These are phyloP conservation scores for Carcina quercana DNA, from an alignment of 2,888 invertebrate genomes.

Conservation along the genomic window DNA sequence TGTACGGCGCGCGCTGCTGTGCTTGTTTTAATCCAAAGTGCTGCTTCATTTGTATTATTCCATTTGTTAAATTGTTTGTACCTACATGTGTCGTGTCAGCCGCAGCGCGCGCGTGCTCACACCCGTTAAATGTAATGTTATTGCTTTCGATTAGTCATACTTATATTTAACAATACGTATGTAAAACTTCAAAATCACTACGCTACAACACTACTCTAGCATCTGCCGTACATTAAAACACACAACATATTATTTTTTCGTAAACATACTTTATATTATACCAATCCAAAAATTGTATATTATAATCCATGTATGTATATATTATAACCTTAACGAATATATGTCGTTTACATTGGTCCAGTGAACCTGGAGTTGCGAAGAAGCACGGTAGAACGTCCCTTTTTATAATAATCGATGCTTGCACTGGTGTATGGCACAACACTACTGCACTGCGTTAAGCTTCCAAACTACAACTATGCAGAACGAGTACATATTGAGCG, in stretches of 20 bases:
- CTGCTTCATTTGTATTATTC: slow-evolving; percentile 6
- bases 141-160: slow-evolving; percentile 69
- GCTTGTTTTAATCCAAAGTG: slow-evolving; percentile 15
- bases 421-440: slow-evolving; percentile 61
- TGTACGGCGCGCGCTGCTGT: slow-evolving; percentile 54
- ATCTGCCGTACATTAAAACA: slow-evolving; percentile 67
- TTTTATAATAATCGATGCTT: slow-evolving; percentile 27
- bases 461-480: slow-evolving; percentile 50
- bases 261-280: slow-evolving; percentile 62
- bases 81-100: slow-evolving; percentile 19
- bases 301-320: slow-evolving; percentile 42
- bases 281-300: slow-evolving; percentile 69
- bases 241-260: slow-evolving; percentile 56
- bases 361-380: slow-evolving; percentile 54
- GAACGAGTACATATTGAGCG: slow-evolving; percentile 66
- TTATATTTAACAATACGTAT: slow-evolving; percentile 44
- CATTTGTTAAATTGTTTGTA: slow-evolving; percentile 11
- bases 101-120: slow-evolving; percentile 63
- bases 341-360: slow-evolving; percentile 61
- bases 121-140: slow-evolving; percentile 52
- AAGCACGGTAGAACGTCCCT: slow-evolving; percentile 33
- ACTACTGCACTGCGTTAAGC: slow-evolving; percentile 57
- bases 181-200: slow-evolving; percentile 73
- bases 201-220: slow-evolving; percentile 68
- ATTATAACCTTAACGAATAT: slow-evolving; percentile 51